Conservation (phyloP, 2,888 invertebrate species). For the Mythimna pallens region DNA sequence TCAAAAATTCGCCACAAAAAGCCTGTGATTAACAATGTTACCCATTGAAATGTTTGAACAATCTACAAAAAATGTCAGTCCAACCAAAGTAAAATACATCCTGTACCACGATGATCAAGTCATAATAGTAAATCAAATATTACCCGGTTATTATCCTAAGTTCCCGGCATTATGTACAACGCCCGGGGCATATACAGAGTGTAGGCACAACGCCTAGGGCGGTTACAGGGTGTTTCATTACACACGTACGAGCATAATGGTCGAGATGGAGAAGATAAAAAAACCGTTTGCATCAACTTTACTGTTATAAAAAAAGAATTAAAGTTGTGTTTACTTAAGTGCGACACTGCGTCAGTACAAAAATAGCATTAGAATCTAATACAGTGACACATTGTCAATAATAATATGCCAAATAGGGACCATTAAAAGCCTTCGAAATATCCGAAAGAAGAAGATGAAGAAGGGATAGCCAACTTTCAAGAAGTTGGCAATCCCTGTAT, state of each 20-base stretch:
- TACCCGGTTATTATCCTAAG: slow-evolving; percentile 43
- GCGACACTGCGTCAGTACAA: background rate
- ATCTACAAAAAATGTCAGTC: background rate
- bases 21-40: too few relatives aligned
- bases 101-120: slow-evolving; percentile 18
- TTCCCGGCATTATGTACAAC: slow-evolving; percentile 30
- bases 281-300: slow-evolving; percentile 23
- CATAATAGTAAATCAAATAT: slow-evolving; percentile 39
- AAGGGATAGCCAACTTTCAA: background rate
- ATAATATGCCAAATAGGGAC: background rate
- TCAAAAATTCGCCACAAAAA: too few relatives aligned
- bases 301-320: slow-evolving; percentile 22
- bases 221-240: slow-evolving; percentile 49
- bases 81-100: slow-evolving; percentile 15
- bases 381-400: too few relatives aligned
- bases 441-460: too few relatives aligned
- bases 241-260: slow-evolving; percentile 53
- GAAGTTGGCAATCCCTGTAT: background rate
- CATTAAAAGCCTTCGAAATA: background rate
- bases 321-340: background rate
- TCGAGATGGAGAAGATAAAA: slow-evolving; percentile 34
- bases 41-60: too few relatives aligned
- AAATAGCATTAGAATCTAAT: background rate
- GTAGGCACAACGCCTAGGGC: slow-evolving; percentile 40
- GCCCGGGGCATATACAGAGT: slow-evolving; percentile 40